Conservation (phyloP, 2,888 invertebrate species). For the Neuroscelio doddi region DNA sequence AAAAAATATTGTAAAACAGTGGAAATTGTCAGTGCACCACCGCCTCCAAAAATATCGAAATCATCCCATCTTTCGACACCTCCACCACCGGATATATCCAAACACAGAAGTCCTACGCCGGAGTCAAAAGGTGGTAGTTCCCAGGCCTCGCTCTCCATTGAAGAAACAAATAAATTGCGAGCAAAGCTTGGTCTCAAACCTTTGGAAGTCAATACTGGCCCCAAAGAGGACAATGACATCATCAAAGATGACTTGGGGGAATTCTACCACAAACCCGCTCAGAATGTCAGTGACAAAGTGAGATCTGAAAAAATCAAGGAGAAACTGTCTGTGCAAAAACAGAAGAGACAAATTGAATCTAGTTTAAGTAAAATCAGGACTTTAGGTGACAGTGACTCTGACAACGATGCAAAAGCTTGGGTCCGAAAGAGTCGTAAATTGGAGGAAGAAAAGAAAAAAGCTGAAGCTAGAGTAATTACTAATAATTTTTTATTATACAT, state of each 20-base stretch:
- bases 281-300: constrained; percentile 82
- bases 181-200: constrained; percentile 96
- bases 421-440: constrained; percentile 85
- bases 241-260: constrained; percentile 80
- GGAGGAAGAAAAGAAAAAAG: constrained; percentile 86
- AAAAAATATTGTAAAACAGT: too few species aligned
- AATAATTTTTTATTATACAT: not conserved
- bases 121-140: constrained; percentile 65
- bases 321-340: constrained; percentile 83
- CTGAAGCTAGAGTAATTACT: constrained; percentile 84
- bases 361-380: constrained; percentile 77
- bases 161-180: constrained; percentile 90
- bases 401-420: constrained; percentile 86
- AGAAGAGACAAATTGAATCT: constrained; percentile 84
- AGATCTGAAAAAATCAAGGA: constrained; percentile 87
- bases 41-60: constrained; percentile 70
- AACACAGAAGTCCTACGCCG: constrained; percentile 47
- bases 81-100: constrained; percentile 65
- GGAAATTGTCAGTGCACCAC: constrained; percentile 69
- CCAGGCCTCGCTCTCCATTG: constrained; percentile 81
- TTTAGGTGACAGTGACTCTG: constrained; percentile 83
- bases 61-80: constrained; percentile 62
- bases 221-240: constrained; percentile 59
- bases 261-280: constrained; percentile 90
- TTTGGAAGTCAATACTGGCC: constrained; percentile 77